Base-by-base conservation (phyloP, 2,797 vertebrate genomes). In the Heliangelus exortis region DNA sequence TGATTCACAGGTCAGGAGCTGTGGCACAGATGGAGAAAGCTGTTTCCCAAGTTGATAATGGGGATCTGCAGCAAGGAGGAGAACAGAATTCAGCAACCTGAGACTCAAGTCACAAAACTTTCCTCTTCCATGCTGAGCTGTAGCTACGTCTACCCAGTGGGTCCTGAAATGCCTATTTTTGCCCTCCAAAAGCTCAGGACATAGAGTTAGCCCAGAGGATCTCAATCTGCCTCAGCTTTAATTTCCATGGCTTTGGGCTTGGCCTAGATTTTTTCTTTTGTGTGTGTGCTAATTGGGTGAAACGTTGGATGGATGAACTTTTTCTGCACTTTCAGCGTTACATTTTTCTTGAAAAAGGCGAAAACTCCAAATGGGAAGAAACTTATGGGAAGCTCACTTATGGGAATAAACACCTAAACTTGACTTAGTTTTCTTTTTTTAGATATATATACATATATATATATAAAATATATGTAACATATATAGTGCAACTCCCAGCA, bases 1-100 rank as follows among this genome's bases (percentile, higher is more conserved):
- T 74, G 48, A 65, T 71, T 59, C 75, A 59, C 31, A 67, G 71
- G 78, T 87, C 83, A 92, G 61, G 23, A 90, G 67, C 77, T 79
- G 51, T 22, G 61, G 34, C 33, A 89, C 23, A 76, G 57, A 78
- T 1, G 23, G 34, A 84, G 28, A 67, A 80, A n/a, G 31, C 5
- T 61, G 19, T 43, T 89, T 87, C 55, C 36, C 71, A 74, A 67
- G 33, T 0, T 68, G 75, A 3, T 65, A 87, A 78, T 31, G 50
- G 33, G 21, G 47, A 87, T 50, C 39, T 67, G 26, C 3, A 78
- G 66, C 81, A 45, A 58, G 29, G 23, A 58, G 28, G 23, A 92
- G 45, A 90, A 82, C 28, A 68, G 65, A 68, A 66, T 45, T 55
- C 55, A 54, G 63, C 36, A 75, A 75, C 59, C n/a, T 92, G 58